A percentile compares a stretch with the other conserved stretches of the same genome.
Conservation (phyloP, 2,797 vertebrate species). For the Pantherophis alleghaniensis region DNA sequence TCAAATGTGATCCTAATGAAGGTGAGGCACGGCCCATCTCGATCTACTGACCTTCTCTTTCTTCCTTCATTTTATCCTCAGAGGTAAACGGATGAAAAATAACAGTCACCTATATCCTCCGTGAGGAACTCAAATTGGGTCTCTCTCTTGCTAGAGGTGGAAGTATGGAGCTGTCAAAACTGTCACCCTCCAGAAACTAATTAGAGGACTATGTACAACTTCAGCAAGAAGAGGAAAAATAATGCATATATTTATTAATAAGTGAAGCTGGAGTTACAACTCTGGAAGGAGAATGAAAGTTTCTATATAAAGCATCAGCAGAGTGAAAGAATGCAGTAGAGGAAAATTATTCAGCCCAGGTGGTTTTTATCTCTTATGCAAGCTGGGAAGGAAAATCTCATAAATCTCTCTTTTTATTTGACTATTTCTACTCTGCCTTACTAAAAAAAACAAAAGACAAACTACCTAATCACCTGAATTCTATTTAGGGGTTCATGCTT, state of each 20-base stretch:
- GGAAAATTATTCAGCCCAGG: background rate
- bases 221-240: conserved; percentile 14
- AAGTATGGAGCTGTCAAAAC: conserved; percentile 34
- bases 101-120: background rate
- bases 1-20: background rate
- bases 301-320: conserved; percentile 7
- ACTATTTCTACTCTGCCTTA: too few species aligned
- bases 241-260: background rate
- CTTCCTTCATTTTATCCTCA: background rate
- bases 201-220: conserved; percentile 14
- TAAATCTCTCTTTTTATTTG: background rate
- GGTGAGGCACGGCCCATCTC: background rate
- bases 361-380: conserved; percentile 6
- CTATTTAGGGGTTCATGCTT: background rate
- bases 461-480: background rate
- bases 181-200: conserved; percentile 25
- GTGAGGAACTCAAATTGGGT: background rate
- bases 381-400: background rate
- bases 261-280: conserved; percentile 7
- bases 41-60: background rate
- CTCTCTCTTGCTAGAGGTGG: background rate
- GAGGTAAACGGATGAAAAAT: background rate
- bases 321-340: background rate
- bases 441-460: background rate
- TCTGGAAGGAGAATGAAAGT: conserved; percentile 10